These are phyloP conservation scores for Micromussa lordhowensis DNA, from an alignment of 92 coral and sea anemone species.

Conservation along the genomic window DNA sequence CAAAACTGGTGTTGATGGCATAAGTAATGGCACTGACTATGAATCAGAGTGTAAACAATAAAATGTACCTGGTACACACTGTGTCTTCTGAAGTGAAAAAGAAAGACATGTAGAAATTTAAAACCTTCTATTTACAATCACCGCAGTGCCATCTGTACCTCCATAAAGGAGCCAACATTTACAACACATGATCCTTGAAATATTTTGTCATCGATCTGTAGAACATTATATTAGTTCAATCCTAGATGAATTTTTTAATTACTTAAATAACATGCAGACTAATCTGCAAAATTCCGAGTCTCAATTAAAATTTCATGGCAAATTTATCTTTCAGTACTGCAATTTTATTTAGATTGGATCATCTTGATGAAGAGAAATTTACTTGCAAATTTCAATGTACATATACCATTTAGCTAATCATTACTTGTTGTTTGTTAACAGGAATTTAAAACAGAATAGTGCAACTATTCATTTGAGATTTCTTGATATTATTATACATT, in stretches of 20 bases:
- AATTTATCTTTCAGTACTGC: too few species aligned
- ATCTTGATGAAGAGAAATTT: background rate
- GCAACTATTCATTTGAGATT: slow-evolving; percentile 11
- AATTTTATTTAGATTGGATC: background rate
- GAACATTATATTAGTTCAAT: background rate
- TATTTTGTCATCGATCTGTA: background rate
- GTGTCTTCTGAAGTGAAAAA: background rate
- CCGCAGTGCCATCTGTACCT: background rate
- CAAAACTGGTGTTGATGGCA: background rate
- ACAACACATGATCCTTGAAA: background rate
- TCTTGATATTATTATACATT: background rate
- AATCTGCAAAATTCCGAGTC: background rate
- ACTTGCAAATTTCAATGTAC: background rate
- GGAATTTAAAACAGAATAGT: background rate
- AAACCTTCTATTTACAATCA: background rate
- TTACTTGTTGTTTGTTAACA: background rate
- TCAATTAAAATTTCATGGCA: background rate
- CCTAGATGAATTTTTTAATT: background rate
- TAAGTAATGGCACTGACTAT: background rate
- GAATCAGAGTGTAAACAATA: background rate
- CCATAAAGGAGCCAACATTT: background rate
- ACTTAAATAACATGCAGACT: background rate
- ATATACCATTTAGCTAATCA: background rate
- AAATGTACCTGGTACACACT: background rate
- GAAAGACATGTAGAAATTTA: background rate